Base-by-base conservation (phyloP, 2,113 vertebrate species). In the Reinhardtius hippoglossoides region DNA sequence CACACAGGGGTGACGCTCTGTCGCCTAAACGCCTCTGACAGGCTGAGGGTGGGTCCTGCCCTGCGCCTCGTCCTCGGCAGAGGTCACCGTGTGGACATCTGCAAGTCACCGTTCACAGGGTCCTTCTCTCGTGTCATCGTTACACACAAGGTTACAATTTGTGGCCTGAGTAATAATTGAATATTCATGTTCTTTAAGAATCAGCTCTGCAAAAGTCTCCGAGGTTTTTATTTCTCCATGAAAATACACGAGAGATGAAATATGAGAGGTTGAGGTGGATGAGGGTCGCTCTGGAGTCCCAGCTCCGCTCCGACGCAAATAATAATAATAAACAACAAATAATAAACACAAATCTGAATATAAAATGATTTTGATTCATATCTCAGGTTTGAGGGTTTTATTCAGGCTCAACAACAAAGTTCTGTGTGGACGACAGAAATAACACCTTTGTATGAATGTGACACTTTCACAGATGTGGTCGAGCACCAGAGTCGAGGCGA, bases 21-120 rank as follows among this genome's bases (percentile, higher is more conserved):
- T 46, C 0, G 0, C 37, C 60, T 81, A 66, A 85, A 62, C 18
- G 4, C 52, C 18, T 71, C 40, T 71, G 86, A 88, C 81, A 85
- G 46, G 63, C 40, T 55, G 9, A 12, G 65, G 24, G 42, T 21
- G 23, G 65, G 21, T 35, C 27, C 23, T 40, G 35, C 12, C 24
- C 48, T 6, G 40, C 1, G 15, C 26, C 60, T 13, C 31, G 20
- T 42, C 58, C 40, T 13, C 14, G 26, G 64, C 50, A 42, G 59
- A 76, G n/a, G 89, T 91, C 15, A 7, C 31, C 31, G 7, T 31
- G 6, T 46, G 44, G 44, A 46, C 15, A 46, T n/a, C 50, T 52
- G 26, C 65, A 27, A 52, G 71, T 72, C 15, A 50, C 64, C 65
- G 10, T 90, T 90, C 78, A 83, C 75, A 71, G 78, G 67, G 66